These are phyloP conservation scores for Hypolimnas misippus DNA, from an alignment of 2,888 invertebrate genomes.

Conservation along the genomic window DNA sequence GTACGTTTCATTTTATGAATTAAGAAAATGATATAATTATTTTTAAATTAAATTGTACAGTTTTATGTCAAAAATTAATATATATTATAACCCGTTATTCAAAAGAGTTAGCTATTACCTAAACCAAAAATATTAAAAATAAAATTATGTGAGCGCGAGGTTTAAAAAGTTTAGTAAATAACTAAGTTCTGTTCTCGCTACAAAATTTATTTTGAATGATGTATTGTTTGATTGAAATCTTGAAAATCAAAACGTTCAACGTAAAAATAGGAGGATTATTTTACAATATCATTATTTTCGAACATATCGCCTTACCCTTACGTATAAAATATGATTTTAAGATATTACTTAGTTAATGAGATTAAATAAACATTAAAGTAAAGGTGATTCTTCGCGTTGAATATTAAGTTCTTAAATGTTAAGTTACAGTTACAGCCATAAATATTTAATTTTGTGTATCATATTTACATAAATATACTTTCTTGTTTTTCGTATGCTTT, in stretches of 20 bases:
- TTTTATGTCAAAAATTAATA: not conserved
- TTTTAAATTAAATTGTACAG: not conserved
- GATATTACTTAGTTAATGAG: not conserved
- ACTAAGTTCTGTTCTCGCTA: not conserved
- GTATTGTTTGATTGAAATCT: too few relatives aligned
- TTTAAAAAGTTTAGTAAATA: slow-evolving; percentile 31
- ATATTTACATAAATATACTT: not conserved
- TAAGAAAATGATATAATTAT: slow-evolving; percentile 13
- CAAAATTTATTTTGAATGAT: not conserved
- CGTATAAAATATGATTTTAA: too few relatives aligned
- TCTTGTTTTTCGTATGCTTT: not conserved
- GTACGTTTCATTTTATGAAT: slow-evolving; percentile 61
- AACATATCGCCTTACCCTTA: too few relatives aligned
- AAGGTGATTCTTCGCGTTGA: not conserved
- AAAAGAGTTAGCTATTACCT: not conserved
- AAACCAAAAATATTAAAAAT: not conserved
- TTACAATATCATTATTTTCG: too few relatives aligned
- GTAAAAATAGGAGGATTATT: too few relatives aligned
- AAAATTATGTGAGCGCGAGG: slow-evolving; percentile 25
- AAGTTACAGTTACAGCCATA: not conserved
- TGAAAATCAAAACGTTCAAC: not conserved
- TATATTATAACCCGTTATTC: not conserved
- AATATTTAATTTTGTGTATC: not conserved
- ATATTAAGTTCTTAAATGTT: not conserved
- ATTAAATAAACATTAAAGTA: not conserved